These are phyloP conservation scores for Lasiurus borealis DNA, from an alignment of 2,113 vertebrate species.

Conservation along the genomic window DNA sequence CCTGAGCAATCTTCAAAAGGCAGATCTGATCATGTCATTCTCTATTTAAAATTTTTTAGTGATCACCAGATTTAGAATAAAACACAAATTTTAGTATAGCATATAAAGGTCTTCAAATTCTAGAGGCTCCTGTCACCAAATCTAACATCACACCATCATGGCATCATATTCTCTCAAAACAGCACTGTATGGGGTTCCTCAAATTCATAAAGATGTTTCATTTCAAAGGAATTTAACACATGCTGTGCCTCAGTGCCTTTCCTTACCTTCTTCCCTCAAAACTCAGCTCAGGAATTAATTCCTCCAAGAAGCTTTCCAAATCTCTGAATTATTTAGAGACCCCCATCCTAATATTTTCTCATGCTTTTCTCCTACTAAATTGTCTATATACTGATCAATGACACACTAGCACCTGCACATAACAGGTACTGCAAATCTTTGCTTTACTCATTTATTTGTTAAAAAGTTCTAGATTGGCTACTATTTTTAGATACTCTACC, in stretches of 20 bases:
- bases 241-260: not conserved
- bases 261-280: constrained; percentile 25
- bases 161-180: not conserved
- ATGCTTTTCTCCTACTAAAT: not conserved
- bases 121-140: not conserved
- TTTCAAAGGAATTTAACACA: not conserved
- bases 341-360: not conserved
- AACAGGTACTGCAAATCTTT: not conserved
- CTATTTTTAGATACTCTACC: constrained; percentile 26
- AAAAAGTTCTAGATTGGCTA: not conserved
- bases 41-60: constrained; percentile 12
- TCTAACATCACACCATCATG: not conserved
- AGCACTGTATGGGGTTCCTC: not conserved
- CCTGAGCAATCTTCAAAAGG: constrained; percentile 1
- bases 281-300: not conserved
- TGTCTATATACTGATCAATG: not conserved
- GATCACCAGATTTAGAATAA: constrained; percentile 43
- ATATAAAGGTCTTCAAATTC: not conserved
- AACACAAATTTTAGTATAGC: not conserved
- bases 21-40: not conserved
- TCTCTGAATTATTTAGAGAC: constrained; percentile 5
- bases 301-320: constrained; percentile 23
- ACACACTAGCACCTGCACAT: not conserved
- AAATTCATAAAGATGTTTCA: not conserved
- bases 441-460: not conserved